A percentile compares a stretch with the other conserved stretches of the same genome.
Conservation (phyloP, 2,113 vertebrate species). For the Eurypyga helias region DNA sequence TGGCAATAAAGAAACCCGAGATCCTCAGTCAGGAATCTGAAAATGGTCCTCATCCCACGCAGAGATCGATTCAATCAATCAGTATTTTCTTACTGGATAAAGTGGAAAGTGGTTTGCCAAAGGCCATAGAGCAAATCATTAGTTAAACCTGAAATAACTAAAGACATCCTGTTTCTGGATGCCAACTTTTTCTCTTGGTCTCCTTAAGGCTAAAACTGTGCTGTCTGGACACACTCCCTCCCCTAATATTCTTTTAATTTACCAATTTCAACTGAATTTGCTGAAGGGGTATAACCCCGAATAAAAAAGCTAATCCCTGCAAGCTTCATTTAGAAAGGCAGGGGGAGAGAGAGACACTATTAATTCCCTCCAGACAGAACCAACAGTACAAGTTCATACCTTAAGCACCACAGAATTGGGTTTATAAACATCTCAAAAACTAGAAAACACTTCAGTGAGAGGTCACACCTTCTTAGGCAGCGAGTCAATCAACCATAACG, state of each 20-base stretch:
- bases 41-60: background rate
- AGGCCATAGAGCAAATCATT: slow-evolving; percentile 5
- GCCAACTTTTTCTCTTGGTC: background rate
- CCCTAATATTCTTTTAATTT: background rate
- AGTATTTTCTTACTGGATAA: background rate
- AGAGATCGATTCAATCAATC: background rate
- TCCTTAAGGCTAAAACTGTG: background rate
- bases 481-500: background rate
- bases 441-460: background rate
- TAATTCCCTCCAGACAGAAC: background rate
- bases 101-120: slow-evolving; percentile 16
- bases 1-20: background rate
- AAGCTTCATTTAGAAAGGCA: background rate
- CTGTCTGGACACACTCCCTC: background rate
- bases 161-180: background rate
- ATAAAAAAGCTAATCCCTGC: background rate
- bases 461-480: background rate
- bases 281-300: background rate
- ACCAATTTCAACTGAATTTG: background rate
- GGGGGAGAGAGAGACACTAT: background rate
- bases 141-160: background rate
- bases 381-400: background rate
- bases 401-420: background rate
- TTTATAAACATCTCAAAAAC: background rate
- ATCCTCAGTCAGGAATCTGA: background rate